Evolutionary conservation across 2,113 vertebrate species (phyloP).

Genomic region (Bubalus kerabau): DNA sequence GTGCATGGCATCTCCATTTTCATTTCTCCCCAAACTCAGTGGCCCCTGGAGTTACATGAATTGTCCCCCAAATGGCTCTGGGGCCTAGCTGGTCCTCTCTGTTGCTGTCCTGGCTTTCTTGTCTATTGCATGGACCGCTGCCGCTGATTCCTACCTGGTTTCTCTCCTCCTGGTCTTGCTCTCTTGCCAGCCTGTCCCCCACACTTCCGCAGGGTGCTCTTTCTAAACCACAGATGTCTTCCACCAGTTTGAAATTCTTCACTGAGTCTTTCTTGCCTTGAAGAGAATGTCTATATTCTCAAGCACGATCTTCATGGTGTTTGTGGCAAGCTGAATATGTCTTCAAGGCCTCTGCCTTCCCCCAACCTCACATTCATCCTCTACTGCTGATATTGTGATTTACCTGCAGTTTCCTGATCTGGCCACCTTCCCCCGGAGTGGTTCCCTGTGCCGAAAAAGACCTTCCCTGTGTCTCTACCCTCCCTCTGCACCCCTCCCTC

Average conservation of each 20-base stretch:
- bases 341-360: background rate
- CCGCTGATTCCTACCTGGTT: background rate
- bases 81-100: background rate
- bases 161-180: background rate
- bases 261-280: background rate
- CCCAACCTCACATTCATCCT: background rate
- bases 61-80: background rate
- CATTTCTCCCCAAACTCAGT: background rate
- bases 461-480: background rate
- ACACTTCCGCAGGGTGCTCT: rapidly evolving
- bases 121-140: background rate
- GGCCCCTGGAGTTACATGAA: background rate
- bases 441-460: background rate
- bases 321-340: rapidly evolving
- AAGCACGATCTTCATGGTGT: background rate
- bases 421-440: background rate
- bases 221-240: background rate
- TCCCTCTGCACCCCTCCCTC: background rate
- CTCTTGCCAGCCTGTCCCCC: background rate
- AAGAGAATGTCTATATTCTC: background rate
- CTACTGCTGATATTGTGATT: background rate
- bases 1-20: background rate
- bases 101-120: background rate
- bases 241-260: background rate
- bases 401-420: background rate